These are phyloP conservation scores for Boleophthalmus pectinirostris DNA, from an alignment of 2,113 vertebrate genomes.

Conservation along the genomic window DNA sequence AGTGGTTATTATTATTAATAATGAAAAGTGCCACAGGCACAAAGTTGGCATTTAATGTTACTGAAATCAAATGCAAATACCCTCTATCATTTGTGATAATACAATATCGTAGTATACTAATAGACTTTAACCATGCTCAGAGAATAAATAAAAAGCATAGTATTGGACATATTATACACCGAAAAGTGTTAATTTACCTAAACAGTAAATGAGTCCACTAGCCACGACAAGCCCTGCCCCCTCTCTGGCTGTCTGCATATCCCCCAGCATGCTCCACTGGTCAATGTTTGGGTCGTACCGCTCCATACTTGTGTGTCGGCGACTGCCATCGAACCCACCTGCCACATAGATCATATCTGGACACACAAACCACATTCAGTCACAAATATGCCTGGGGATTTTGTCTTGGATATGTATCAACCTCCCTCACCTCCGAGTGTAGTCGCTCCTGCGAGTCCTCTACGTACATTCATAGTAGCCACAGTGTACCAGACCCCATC, in stretches of 20 bases:
- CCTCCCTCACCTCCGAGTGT: conserved; percentile 86
- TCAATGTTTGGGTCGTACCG: conserved; percentile 98
- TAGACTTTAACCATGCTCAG: too few species aligned
- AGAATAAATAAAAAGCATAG: neutral
- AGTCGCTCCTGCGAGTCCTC: conserved; percentile 93
- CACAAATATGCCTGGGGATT: neutral
- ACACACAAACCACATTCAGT: neutral
- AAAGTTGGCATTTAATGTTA: neutral
- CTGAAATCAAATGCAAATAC: neutral
- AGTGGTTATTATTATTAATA: too few species aligned
- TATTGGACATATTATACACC: too few species aligned
- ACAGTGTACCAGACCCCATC: conserved; percentile 98
- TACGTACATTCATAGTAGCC: conserved; percentile 95
- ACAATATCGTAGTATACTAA: too few species aligned
- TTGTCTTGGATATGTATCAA: neutral
- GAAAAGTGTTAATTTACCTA: conserved; percentile 75
- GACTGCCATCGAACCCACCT: conserved; percentile 94
- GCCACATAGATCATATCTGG: conserved; percentile 99
- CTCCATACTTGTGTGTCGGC: conserved; percentile 98
- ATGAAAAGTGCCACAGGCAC: neutral
- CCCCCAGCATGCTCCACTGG: conserved; percentile 99
- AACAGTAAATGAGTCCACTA: conserved; percentile 94
- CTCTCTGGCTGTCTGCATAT: conserved; percentile 98
- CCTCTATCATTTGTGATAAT: too few species aligned
- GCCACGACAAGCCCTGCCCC: conserved; percentile 96